Evolutionary conservation across 2,113 vertebrate species (phyloP).

Genomic region (Cryptotis parvus): DNA sequence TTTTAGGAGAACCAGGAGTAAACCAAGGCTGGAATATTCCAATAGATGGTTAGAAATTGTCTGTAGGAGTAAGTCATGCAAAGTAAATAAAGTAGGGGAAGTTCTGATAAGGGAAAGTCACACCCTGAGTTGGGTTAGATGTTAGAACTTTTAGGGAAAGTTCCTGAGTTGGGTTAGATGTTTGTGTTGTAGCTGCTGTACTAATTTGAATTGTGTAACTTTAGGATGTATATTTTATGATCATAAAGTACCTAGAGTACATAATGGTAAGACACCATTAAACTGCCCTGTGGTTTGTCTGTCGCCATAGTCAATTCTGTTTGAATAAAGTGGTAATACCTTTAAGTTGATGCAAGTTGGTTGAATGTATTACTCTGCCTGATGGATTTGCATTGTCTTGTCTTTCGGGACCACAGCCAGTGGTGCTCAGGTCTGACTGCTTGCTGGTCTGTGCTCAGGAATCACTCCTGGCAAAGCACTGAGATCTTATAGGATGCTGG

Average conservation of each 20-base stretch:
- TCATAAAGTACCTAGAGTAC: not conserved
- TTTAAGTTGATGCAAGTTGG: not conserved
- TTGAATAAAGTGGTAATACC: not conserved
- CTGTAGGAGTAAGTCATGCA: not conserved
- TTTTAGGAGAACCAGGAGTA: not conserved
- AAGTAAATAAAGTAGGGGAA: too few relatives aligned
- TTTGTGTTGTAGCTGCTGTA: too few relatives aligned
- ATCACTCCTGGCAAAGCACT: too few relatives aligned
- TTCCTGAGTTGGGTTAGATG: too few relatives aligned
- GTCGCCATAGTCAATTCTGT: not conserved
- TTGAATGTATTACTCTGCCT: not conserved
- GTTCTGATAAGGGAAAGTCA: not conserved
- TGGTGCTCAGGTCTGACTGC: too few relatives aligned
- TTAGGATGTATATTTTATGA: not conserved
- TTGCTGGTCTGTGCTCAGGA: too few relatives aligned
- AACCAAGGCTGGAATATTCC: not conserved
- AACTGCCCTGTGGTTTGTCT: not conserved
- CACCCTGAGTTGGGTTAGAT: too few relatives aligned
- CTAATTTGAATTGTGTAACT: too few relatives aligned
- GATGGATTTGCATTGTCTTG: not conserved
- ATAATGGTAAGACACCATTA: not conserved
- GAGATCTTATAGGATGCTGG: too few relatives aligned
- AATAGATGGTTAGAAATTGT: not conserved
- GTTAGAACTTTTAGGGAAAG: too few relatives aligned
- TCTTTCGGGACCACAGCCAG: too few relatives aligned